These are phyloP conservation scores for Chaitophorus viminalis DNA, from an alignment of 2,888 invertebrate genomes.

Conservation along the genomic window DNA sequence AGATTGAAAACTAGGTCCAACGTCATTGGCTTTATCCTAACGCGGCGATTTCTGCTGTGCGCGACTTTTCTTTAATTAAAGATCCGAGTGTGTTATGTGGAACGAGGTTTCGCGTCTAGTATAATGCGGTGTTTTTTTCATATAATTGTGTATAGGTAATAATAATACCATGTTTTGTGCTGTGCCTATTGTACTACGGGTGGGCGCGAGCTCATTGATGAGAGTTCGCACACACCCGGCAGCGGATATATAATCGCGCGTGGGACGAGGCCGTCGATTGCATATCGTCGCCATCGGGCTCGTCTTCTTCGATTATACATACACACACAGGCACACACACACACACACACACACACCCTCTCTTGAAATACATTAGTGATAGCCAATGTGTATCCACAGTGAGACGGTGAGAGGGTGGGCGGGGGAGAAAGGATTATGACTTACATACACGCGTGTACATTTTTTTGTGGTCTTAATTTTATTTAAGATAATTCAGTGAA, in stretches of 20 bases:
- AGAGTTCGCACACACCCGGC: background rate
- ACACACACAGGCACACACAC: no score
- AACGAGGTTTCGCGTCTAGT: slow-evolving; percentile 17
- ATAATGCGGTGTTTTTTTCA: no score
- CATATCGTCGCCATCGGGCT: background rate
- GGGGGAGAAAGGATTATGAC: no score
- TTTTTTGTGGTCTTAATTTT: no score
- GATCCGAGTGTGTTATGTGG: background rate
- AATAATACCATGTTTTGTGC: background rate
- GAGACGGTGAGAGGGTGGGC: no score
- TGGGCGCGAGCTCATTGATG: background rate
- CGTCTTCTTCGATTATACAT: background rate
- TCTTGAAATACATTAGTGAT: no score
- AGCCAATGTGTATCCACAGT: no score
- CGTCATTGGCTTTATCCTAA: background rate
- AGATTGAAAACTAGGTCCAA: background rate
- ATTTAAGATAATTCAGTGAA: no score
- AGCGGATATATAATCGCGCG: background rate
- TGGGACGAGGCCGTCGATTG: background rate
- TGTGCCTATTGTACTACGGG: background rate
- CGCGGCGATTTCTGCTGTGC: background rate
- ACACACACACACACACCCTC: no score
- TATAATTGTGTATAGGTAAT: background rate
- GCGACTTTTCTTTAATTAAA: background rate
- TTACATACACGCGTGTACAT: no score